Percentiles rank a stretch among this genome's conserved stretches.
Conservation (phyloP, 2,113 vertebrate species). For the Pleuronectes platessa region DNA sequence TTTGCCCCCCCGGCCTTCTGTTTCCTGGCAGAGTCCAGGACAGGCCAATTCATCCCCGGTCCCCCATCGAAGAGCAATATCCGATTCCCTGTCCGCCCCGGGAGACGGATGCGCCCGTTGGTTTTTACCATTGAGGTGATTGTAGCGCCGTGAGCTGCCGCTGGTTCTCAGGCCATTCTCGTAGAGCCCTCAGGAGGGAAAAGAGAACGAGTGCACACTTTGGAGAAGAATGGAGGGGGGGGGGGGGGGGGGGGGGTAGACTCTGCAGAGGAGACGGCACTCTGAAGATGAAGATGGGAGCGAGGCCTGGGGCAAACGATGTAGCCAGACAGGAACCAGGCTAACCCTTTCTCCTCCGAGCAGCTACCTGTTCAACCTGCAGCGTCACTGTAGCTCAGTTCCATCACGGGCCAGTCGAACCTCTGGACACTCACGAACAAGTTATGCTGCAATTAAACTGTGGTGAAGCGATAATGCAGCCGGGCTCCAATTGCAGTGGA, state of each 20-base stretch:
- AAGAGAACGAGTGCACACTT: conserved; percentile 24
- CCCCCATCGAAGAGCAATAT: conserved; percentile 2
- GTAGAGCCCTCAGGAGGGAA: conserved; percentile 26
- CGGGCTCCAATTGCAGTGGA: background rate
- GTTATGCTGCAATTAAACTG: conserved; percentile 45
- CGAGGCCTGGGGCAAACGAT: background rate
- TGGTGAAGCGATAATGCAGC: conserved; percentile 19
- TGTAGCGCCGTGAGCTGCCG: background rate
- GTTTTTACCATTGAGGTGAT: conserved; percentile 32
- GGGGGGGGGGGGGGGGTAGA: background rate
- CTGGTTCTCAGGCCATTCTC: conserved; percentile 38
- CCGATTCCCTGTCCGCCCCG: conserved; percentile 22
- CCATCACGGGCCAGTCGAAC: background rate
- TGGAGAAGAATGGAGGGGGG: conserved; percentile 8
- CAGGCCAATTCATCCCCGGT: conserved; percentile 44
- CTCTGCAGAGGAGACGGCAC: conserved; percentile 13
- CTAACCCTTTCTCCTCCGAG: background rate
- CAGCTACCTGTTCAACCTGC: conserved; percentile 1
- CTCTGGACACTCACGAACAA: conserved; percentile 34
- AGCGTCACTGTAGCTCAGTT: conserved; percentile 31
- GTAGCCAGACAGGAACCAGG: conserved; percentile 28
- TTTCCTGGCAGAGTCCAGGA: conserved; percentile 32
- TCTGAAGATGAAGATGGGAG: conserved; percentile 16
- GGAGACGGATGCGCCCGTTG: conserved; percentile 39
- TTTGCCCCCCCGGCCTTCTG: conserved; percentile 38